Evolutionary conservation across 2,113 vertebrate genomes (phyloP), one percentile per base, ranked within the genome.

Genomic region (Oncorhynchus kisutch): DNA sequence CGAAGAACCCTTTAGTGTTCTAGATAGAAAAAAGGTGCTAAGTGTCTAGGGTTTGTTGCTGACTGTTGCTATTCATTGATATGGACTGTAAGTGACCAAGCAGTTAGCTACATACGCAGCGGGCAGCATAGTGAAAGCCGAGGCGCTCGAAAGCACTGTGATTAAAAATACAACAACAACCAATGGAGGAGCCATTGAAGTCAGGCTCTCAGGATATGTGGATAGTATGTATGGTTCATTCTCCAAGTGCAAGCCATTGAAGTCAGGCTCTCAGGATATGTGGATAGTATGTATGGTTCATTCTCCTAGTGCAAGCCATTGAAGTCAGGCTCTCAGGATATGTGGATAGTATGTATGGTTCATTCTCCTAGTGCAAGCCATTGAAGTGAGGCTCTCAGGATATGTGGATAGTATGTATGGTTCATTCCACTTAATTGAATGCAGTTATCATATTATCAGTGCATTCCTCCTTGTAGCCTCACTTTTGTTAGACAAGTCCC

Each of bases 51-150:
- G 81, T 78, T 78, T 72, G 77, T 78, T 81, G 76, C 34, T 79
- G 81, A 85, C 75, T 70, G 67, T 78, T 78, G 75, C 81, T 77
- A 71, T 84, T 84, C 84, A 88, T 87, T 85, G 81, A 84, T 84
- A 39, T 65, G 48, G 72, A 84, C 73, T 80, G 51, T 54, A 81
- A 83, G 68, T 18, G 66, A 83, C 71, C 78, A 54, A 74, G 81
- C 51, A 59, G 64, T 45, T 45, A 45, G 39, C 75, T 72, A 39
- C 34, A 71, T 78, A 79, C 68, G 72, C 49, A 75, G 22, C 22
- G 27, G 29, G 59, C 70, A 49, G 11, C 24, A 34, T 24, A 72
- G 69, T 45, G 67, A 51, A 20, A 7, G 67, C 31, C 39, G 16
- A n/a, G 5, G 51, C 9, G 59, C 20, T n/a, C 5, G 3, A 45